A percentile compares a stretch with the other conserved stretches of the same genome.
These are phyloP conservation scores for Psittacula cyanocephala DNA, from an alignment of 2,113 vertebrate species.

Conservation along the genomic window DNA sequence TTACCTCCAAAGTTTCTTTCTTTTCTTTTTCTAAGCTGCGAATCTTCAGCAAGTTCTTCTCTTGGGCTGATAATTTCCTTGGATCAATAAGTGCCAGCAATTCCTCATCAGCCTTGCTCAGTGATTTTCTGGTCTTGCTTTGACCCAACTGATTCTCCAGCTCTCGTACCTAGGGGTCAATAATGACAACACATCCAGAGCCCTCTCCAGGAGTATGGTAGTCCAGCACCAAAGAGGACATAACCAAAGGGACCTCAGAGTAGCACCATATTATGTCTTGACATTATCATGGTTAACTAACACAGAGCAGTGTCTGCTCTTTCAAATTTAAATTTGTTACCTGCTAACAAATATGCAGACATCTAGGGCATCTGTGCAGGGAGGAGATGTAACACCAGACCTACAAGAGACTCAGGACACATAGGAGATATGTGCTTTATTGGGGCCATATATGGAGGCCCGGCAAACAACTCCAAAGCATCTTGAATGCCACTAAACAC, in stretches of 20 bases:
- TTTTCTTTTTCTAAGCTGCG: slow-evolving; percentile 85
- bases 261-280: not conserved
- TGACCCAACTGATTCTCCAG: slow-evolving; percentile 85
- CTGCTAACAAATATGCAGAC: not conserved
- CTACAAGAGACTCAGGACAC: not conserved
- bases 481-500: not conserved
- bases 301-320: not conserved
- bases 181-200: not conserved
- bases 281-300: not conserved
- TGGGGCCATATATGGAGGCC: not conserved
- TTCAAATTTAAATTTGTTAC: not conserved
- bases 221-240: not conserved
- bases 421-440: not conserved
- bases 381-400: not conserved
- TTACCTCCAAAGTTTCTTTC: slow-evolving; percentile 86
- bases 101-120: slow-evolving; percentile 64
- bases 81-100: slow-evolving; percentile 13
- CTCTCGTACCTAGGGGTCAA: slow-evolving; percentile 81
- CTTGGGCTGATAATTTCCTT: slow-evolving; percentile 75
- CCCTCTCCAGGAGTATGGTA: not conserved
- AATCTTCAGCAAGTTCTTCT: slow-evolving; percentile 84
- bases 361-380: not conserved
- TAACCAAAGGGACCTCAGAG: not conserved
- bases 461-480: not conserved
- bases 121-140: slow-evolving; percentile 52